Conservation (phyloP, 2,797 vertebrate species). For the Scolopax bukidnonensis region DNA sequence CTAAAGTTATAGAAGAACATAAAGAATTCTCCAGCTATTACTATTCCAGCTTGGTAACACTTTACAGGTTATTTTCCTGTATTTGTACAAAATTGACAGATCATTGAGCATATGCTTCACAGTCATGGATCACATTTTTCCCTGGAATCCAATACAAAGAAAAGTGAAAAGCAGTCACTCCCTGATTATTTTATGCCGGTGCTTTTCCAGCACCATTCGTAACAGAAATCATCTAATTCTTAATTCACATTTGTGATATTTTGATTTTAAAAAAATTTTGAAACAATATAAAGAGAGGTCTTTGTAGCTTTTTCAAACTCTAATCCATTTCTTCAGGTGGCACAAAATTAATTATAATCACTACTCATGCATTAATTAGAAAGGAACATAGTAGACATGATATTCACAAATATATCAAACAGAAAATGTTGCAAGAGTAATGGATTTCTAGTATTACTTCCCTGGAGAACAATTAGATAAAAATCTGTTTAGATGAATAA, state of each 20-base stretch:
- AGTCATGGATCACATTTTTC: neutral
- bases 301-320: neutral
- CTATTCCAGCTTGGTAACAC: neutral
- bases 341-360: constrained; percentile 36
- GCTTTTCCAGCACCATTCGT: neutral
- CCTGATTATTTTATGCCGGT: neutral
- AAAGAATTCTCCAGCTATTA: neutral
- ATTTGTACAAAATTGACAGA: neutral
- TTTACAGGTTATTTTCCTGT: neutral
- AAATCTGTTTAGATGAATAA: constrained; percentile 66
- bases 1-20: neutral
- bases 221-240: neutral
- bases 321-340: neutral
- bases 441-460: constrained; percentile 48
- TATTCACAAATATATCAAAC: constrained; percentile 55
- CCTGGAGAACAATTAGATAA: constrained; percentile 70
- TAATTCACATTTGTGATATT: neutral
- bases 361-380: constrained; percentile 56
- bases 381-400: constrained; percentile 53
- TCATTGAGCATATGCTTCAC: neutral
- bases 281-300: neutral
- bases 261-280: neutral
- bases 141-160: neutral
- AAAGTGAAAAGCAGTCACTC: neutral
- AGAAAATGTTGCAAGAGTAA: constrained; percentile 48